Evolutionary conservation across 2,797 vertebrate genomes (phyloP), one percentile per base, ranked within the genome.

Genomic region (Euthynnus affinis): DNA sequence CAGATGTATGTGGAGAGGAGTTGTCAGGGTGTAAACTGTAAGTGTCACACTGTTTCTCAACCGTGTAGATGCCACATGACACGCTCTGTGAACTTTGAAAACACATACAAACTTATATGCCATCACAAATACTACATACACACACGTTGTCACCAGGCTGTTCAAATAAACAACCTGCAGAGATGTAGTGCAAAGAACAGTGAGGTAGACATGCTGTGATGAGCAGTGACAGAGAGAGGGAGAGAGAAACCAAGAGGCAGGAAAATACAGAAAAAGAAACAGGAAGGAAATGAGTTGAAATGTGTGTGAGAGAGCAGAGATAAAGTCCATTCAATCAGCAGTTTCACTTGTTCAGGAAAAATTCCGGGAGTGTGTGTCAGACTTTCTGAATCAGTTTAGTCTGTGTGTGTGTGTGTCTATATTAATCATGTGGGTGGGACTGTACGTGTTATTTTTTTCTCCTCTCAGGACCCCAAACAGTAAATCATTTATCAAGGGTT

Each of bases 11-110:
- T 34, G 22, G 37, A 23, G 22, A 27, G 29, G 51, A 49, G 42
- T 14, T 48, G 51, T 9, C 37, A 44, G 53, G 52, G 62, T 46
- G 59, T 67, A 58, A 62, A 69, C 40, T 65, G 23, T 23, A 40
- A 53, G 61, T 73, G 75, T 83, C 80, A 78, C 48, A 72, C 27
- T 67, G 56, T 86, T 80, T 76, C 68, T 70, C 78, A 78, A 75
- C 44, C 60, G 74, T 68, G 69, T 56, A 78, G 80, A 80, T 55
- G 25, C 59, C 67, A 82, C 74, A 74, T 69, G 82, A 85, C 73
- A 87, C 60, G 56, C 58, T 58, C 49, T 32, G 59, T 84, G 85
- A 85, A 83, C 84, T 86, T 70, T 88, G 82, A 84, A 81, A 60
- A 77, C 61, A 69, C 49, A 66, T 46, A n/a, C 60, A 74, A 42